phyloP scores from a whole-genome alignment of 2,888 invertebrate genomes.

The Polydrusus pterygomalis region DNA sequence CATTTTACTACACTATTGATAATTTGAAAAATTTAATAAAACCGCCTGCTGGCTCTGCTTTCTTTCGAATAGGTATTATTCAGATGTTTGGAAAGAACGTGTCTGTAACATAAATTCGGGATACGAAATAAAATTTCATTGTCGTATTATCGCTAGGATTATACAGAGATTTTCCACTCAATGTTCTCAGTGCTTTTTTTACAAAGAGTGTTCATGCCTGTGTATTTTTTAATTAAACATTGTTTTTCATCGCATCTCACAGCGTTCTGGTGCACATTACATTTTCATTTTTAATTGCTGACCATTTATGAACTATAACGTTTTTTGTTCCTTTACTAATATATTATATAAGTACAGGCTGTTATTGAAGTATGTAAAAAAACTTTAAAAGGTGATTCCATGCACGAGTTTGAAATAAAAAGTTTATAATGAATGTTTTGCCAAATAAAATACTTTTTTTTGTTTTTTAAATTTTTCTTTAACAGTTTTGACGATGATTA shows the following conservation, averaged over 20 bases:
- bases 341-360: too few species aligned
- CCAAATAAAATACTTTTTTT: too few species aligned
- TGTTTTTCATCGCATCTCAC: constrained; percentile 17
- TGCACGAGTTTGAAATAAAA: too few species aligned
- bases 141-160: constrained; percentile 10
- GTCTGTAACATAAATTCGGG: background rate
- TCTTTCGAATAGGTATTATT: too few species aligned
- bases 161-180: constrained; percentile 23
- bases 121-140: background rate
- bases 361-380: too few species aligned
- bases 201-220: constrained; percentile 20
- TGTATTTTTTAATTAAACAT: constrained; percentile 33
- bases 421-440: too few species aligned
- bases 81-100: background rate
- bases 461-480: too few species aligned
- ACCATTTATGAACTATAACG: constrained; percentile 15
- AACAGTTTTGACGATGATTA: too few species aligned
- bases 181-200: constrained; percentile 18
- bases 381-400: too few species aligned
- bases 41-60: too few species aligned
- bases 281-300: constrained; percentile 24
- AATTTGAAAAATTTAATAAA: too few species aligned
- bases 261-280: background rate
- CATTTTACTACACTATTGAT: too few species aligned
- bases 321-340: constrained; percentile 7